Evolutionary conservation across 2,888 invertebrate species (phyloP), one percentile per base, ranked within the genome.

Genomic region (Drosophila subsilvestris): DNA sequence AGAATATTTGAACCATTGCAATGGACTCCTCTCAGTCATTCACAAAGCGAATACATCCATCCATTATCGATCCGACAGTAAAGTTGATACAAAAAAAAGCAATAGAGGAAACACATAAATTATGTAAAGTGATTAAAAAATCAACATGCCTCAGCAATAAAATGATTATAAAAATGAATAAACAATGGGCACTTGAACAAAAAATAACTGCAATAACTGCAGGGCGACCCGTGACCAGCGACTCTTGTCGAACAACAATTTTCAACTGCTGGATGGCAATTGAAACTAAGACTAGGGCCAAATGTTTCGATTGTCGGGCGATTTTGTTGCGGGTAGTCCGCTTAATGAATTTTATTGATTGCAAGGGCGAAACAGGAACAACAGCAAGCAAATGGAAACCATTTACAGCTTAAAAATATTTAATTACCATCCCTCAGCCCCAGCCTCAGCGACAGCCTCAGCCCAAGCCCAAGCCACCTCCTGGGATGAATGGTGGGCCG

Each of bases 321-420:
- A 18, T 10, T 25, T 48, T 25, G 25, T 48, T 57, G 58, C 27
- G 59, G 45, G 17, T 32, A 66, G 54, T 55, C 27, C 56, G 50
- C 58, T 70, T 63, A 76, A 76, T 74, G 76, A 76, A 74, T 74
- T 66, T 85, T 79, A 78, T 79, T 78, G 82, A 79, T 73, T 82
- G 70, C 63, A 79, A 74, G 68, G 43, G 54, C 68, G 75, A 53
- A 87, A 70, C 72, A 81, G 76, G 86, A 86, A 81, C 65, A 79
- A 73, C 89, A 85, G 63, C 68, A 66, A 54, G 67, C 83, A 87
- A 84, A 86, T 83, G 88, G 57, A 87, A 82, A 72, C 89, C 89
- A 84, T 84, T 84, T 89, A 84, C 83, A 89, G 83, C 83, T 84
- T 84, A 84, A 84, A 84, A 89, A 89, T 84, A 88, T 84, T 84